Evolutionary conservation across 2,888 invertebrate genomes (phyloP).

Genomic region (Agrotis segetum): DNA sequence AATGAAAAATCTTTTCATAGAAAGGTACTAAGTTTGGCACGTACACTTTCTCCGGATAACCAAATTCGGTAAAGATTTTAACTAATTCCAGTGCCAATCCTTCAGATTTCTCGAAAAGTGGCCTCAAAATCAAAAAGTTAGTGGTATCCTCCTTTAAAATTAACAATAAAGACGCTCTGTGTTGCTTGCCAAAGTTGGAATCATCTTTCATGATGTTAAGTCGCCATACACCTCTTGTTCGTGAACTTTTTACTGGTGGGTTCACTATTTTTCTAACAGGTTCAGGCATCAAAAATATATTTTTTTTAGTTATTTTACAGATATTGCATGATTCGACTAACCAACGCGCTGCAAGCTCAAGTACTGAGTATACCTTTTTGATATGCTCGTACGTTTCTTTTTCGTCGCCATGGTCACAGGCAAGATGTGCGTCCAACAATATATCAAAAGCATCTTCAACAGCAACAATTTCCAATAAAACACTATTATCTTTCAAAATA

Average conservation of each 20-base stretch:
- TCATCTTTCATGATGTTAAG: conserved; percentile 29
- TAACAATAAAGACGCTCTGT: conserved; percentile 4
- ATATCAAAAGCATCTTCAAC: conserved; percentile 41
- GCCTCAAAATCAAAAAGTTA: conserved; percentile 45
- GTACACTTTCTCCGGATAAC: conserved; percentile 31
- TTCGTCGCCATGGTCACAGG: background rate
- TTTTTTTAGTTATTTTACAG: conserved; percentile 3
- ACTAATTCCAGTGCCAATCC: conserved; percentile 41
- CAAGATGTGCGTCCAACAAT: conserved; percentile 23
- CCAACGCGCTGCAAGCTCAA: background rate
- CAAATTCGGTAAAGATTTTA: conserved; percentile 50
- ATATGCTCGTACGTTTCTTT: background rate
- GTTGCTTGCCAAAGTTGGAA: background rate
- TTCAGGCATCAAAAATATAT: background rate
- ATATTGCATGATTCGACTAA: conserved; percentile 31
- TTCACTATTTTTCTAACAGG: background rate
- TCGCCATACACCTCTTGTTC: conserved; percentile 39
- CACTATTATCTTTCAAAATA: background rate
- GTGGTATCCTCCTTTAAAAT: conserved; percentile 38
- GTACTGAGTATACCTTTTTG: background rate
- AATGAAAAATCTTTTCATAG: conserved; percentile 11
- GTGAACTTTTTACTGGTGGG: background rate
- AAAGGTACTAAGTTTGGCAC: conserved; percentile 13
- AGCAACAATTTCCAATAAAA: conserved; percentile 13
- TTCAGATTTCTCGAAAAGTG: conserved; percentile 6